Base-by-base conservation (phyloP, 2,888 invertebrate genomes). In the Eurytoma adleriae region DNA sequence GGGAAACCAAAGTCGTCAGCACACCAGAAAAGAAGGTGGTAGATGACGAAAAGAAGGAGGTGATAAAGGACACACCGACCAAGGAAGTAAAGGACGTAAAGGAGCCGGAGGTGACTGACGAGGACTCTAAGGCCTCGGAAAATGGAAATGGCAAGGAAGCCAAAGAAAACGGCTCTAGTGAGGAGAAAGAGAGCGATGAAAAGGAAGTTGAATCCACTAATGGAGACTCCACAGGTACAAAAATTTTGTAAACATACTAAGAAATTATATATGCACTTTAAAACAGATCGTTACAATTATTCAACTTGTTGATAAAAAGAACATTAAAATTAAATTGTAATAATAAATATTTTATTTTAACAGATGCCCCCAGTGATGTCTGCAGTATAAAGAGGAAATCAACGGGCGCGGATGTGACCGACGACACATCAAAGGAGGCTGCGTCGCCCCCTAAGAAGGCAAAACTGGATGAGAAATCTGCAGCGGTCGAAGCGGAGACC, bases 381-480 rank as follows among this genome's bases (percentile, higher is more conserved):
- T 91, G 92, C 75, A 92, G 93, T 84, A 93, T 94, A 89, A 95
- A 95, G 91, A 94, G 95, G 93, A 95, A 95, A 93, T 95, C 95
- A 75, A 92, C 92, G 24, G 92, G 93, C 48, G 87, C 80, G 12
- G 89, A 90, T 64, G 84, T 86, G 64, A 85, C 84, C 68, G 89
- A 88, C 74, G 89, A 88, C 73, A 84, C 54, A 14, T 68, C 57
- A 12, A 20, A 89, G 48, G 94, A 94, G 83, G 54, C 92, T 67
- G 93, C 94, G 80, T 95, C 95, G 12, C 95, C 95, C 7, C 95
- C 95, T 88, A 95, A 95, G 91, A 95, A 95, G 87, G 93, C 94
- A 83, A 95, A 95, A 91, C 92, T 94, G 76, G 93, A 93, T 16
- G 94, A 94, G 68, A 93, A 93, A 83, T 82, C 88, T n/a, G 71